These are phyloP conservation scores for Noctua comes DNA, from an alignment of 2,888 invertebrate genomes.

Conservation along the genomic window DNA sequence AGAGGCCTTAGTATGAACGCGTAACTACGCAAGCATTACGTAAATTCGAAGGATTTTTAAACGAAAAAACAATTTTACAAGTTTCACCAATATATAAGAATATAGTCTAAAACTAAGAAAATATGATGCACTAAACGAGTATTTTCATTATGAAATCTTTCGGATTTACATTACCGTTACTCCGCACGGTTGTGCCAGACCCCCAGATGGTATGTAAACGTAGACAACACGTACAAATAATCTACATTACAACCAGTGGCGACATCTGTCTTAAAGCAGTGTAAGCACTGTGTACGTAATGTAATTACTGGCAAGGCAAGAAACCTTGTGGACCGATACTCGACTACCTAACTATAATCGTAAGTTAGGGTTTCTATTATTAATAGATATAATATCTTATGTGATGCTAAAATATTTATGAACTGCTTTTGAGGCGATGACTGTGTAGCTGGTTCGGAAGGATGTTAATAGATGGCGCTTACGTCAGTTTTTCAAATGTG, in stretches of 20 bases:
- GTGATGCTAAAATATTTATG: background rate
- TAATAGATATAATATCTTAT: no score
- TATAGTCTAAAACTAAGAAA: background rate
- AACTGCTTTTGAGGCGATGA: no score
- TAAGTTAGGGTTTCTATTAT: background rate
- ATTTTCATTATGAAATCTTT: background rate
- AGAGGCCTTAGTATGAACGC: background rate
- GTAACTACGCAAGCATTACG: background rate
- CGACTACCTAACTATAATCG: background rate
- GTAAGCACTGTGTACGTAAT: background rate
- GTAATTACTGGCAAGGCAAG: background rate
- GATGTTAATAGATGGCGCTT: slow-evolving; percentile 41
- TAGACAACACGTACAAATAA: no score
- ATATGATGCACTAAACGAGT: background rate
- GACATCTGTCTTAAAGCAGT: slow-evolving; percentile 38
- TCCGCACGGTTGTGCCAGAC: background rate
- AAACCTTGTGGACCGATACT: background rate
- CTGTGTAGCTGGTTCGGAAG: background rate
- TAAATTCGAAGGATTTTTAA: background rate
- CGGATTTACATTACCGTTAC: background rate
- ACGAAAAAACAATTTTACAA: background rate
- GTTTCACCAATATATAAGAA: background rate
- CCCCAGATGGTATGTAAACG: background rate
- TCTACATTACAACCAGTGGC: background rate
- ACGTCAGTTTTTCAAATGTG: background rate